Base-by-base conservation (phyloP, 2,113 vertebrate genomes). In the Charadrius vociferus region DNA sequence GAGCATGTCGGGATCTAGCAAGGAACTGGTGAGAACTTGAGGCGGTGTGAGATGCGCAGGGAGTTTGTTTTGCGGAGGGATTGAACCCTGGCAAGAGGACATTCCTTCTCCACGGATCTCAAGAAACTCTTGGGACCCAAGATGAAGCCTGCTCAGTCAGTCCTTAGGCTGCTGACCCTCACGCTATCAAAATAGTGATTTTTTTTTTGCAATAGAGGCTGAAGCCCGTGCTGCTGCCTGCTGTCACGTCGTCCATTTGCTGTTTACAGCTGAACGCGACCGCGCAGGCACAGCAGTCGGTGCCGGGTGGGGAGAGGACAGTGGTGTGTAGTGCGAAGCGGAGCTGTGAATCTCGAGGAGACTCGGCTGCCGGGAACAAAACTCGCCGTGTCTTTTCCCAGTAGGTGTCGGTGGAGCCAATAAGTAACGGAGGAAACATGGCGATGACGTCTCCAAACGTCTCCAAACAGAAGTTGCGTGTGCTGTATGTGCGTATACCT, bases 201-300 rank as follows among this genome's bases (percentile, higher is more conserved):
- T 5, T 49, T 17, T 5, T 49, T 55, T 52, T 37, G 9, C 43
- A 5, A 0, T 13, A 29, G 53, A 18, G 14, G 2, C 20, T 3
- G 24, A 32, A 1, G 49, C 21, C 29, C 8, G 65, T 1, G 8
- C 45, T 8, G 7, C 3, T 3, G 41, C 45, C 45, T 34, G 45
- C 3, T 27, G 34, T 9, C 10, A 11, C 50, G 0, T 22, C 62
- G 0, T 6, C 55, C 19, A 1, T 3, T 41, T 41, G 1, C 53
- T 45, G 1, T 14, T n/a, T 5, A 3, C 6, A 8, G 30, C 61
- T 45, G 36, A 30, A 16, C 4, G 16, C 0, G 0, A 4, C 36
- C 22, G 58, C 14, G 0, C 0, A 3, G 78, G 53, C 81, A 65
- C 14, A 50, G 66, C 85, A 13, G 53, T 16, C 8, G 3, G 11